Evolutionary conservation across 2,888 invertebrate genomes (phyloP).

Genomic region (Pherbina coryleti): DNA sequence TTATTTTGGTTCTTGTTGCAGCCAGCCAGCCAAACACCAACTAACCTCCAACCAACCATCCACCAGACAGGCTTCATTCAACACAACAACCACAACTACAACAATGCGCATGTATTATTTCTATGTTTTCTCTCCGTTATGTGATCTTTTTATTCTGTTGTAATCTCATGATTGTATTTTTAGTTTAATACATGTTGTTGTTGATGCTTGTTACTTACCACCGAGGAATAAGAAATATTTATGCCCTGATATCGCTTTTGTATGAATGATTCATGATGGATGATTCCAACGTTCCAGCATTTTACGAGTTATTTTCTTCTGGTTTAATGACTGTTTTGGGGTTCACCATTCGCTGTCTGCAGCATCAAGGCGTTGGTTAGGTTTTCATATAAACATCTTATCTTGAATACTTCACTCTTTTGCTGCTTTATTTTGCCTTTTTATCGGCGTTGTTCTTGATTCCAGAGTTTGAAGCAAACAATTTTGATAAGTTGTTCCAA

Average conservation of each 20-base stretch:
- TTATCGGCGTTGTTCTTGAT: neutral
- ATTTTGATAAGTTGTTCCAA: no score
- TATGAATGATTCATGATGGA: slow-evolving; percentile 11
- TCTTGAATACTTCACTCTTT: neutral
- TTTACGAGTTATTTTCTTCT: neutral
- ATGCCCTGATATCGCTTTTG: neutral
- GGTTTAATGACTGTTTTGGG: slow-evolving; percentile 19
- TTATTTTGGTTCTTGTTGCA: neutral
- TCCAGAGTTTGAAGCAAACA: neutral
- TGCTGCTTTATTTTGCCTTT: neutral
- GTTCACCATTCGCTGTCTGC: neutral
- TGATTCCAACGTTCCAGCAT: neutral
- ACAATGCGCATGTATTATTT: neutral
- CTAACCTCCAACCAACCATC: neutral
- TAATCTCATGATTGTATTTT: slow-evolving; percentile 6
- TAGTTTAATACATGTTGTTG: neutral
- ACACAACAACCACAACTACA: neutral
- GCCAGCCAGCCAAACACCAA: neutral
- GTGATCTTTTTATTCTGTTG: neutral
- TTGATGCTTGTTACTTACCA: neutral
- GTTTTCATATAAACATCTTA: neutral
- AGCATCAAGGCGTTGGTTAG: neutral
- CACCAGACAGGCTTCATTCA: neutral
- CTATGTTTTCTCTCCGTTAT: slow-evolving; percentile 21
- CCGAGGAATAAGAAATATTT: neutral